These are phyloP conservation scores for Sesia bembeciformis DNA, from an alignment of 2,888 invertebrate genomes.

Conservation along the genomic window DNA sequence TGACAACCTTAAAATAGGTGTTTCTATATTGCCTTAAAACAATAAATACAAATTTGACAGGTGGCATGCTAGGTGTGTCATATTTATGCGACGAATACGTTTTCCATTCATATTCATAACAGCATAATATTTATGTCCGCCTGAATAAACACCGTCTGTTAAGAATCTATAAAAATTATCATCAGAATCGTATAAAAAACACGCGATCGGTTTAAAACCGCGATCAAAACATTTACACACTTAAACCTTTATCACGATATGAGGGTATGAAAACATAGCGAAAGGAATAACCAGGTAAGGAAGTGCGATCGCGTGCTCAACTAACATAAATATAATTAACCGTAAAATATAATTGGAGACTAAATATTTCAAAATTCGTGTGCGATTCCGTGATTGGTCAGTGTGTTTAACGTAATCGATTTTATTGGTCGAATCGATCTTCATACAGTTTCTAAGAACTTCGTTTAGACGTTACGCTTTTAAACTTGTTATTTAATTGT, in stretches of 20 bases:
- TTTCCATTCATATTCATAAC: background rate
- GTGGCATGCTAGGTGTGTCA: background rate
- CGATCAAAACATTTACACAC: background rate
- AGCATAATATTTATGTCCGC: background rate
- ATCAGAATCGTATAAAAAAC: background rate
- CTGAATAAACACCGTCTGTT: background rate
- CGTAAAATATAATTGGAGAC: background rate
- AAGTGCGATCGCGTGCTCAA: constrained; percentile 3
- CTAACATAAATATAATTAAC: constrained; percentile 3
- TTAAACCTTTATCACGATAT: background rate
- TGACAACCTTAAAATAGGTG: no score
- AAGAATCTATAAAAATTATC: background rate
- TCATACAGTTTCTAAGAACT: background rate
- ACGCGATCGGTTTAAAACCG: background rate
- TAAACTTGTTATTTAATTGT: no score
- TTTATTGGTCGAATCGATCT: background rate
- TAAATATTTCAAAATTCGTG: constrained; percentile 1
- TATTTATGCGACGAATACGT: background rate
- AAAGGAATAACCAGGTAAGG: no score
- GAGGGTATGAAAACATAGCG: background rate
- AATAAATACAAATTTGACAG: background rate
- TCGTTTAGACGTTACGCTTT: no score
- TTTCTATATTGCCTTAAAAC: no score
- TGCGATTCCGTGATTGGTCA: background rate
- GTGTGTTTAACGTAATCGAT: background rate